Conservation (phyloP, 2,888 invertebrate genomes). For the Labia minor region DNA sequence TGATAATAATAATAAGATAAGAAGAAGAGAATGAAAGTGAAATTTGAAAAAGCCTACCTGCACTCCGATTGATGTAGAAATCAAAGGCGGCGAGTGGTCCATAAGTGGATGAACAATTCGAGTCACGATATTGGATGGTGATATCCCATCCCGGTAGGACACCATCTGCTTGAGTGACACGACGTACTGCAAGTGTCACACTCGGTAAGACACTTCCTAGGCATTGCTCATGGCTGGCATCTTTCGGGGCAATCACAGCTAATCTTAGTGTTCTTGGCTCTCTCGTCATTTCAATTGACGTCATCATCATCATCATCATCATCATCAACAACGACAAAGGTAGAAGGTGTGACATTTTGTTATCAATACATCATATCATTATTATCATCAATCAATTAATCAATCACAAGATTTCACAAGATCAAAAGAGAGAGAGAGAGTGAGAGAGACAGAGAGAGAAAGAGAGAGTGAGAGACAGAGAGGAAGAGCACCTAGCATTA, state of each 20-base stretch:
- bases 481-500: neutral
- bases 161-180: constrained; percentile 45
- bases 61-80: constrained; percentile 54
- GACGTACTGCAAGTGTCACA: constrained; percentile 54
- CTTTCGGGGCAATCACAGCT: constrained; percentile 53
- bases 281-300: constrained; percentile 8
- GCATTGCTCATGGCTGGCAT: constrained; percentile 49
- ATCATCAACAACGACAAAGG: neutral
- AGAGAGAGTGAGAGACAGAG: constrained; percentile 14
- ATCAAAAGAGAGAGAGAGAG: too few species aligned
- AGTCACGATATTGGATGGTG: constrained; percentile 57
- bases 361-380: neutral
- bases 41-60: too few species aligned
- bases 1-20: too few species aligned
- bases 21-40: too few species aligned
- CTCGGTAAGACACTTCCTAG: constrained; percentile 57
- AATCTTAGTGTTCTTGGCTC: constrained; percentile 40
- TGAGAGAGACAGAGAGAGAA: too few species aligned
- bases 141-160: constrained; percentile 58
- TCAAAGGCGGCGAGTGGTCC: constrained; percentile 72
- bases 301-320: neutral
- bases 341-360: neutral
- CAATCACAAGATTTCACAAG: too few species aligned
- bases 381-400: too few species aligned
- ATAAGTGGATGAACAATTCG: constrained; percentile 62